Evolutionary conservation across 2,113 vertebrate species (phyloP), one percentile per base, ranked within the genome.

Genomic region (Cygnus buccinator): DNA sequence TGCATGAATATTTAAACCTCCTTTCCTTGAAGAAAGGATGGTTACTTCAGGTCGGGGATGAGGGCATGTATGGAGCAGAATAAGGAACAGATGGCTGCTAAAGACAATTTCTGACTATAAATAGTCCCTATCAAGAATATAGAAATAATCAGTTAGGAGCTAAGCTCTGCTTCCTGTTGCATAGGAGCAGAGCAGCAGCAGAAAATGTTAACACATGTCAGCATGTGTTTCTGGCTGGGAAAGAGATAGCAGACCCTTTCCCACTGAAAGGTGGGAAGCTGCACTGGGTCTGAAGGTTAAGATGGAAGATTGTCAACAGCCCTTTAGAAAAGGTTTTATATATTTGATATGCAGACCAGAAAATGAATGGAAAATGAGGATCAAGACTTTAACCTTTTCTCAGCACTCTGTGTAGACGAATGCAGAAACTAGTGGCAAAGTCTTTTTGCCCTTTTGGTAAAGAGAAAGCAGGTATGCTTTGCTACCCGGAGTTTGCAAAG

Each of bases 1-100:
- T 87, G 57, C 83, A 96, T 89, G 93, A 97, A 93, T 95, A 96
- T 96, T 97, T 97, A 87, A 97, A 96, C 39, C 76, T 80, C 62
- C 77, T 88, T 95, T 95, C 55, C 71, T 94, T 95, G 86, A 92
- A 92, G 84, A 96, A 94, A 93, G 43, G 54, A 67, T 95, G 67
- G 87, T 94, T 94, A 81, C 88, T 88, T 87, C 67, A 79, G 90
- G 94, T 95, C 89, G 89, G 83, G 41, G 43, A 91, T 87, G 85
- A 94, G 73, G 89, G 74, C 71, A 79, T 87, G 74, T 93, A 81
- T 80, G 87, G 87, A 94, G 76, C 67, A 94, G 79, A 75, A 68
- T 62, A 86, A 93, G 89, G 89, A 95, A 94, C 93, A 96, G 95
- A 96, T 82, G 87, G 76, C 68, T 79, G 85, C 57, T 97, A 61